A percentile compares a stretch with the other conserved stretches of the same genome.
These are phyloP conservation scores for Chitala chitala DNA, from an alignment of 2,113 vertebrate species.

Conservation along the genomic window DNA sequence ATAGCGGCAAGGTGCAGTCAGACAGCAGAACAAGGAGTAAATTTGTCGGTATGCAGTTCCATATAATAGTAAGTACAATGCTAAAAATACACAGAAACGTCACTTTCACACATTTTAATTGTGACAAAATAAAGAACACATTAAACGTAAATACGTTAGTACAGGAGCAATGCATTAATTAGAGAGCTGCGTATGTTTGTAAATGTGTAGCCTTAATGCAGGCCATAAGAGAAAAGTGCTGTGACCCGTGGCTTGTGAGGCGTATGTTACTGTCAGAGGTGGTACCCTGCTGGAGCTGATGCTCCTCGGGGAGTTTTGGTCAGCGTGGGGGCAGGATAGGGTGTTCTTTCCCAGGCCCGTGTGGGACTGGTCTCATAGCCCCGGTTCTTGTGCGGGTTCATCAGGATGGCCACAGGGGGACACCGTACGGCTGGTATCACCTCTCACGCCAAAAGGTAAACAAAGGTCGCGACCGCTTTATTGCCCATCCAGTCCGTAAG, in stretches of 20 bases:
- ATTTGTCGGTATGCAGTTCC: too few species aligned
- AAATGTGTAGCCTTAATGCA: not conserved
- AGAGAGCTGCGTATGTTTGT: not conserved
- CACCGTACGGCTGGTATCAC: not conserved
- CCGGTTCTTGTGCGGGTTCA: too few species aligned
- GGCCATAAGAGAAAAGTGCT: not conserved
- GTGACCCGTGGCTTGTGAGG: not conserved
- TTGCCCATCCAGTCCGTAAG: not conserved
- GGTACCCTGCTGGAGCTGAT: not conserved
- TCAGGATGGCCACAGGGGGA: not conserved
- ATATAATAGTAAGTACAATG: too few species aligned
- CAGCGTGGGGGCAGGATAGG: not conserved
- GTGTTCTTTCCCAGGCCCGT: not conserved
- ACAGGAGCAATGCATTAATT: not conserved
- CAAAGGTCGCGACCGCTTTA: not conserved
- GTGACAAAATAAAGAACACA: not conserved
- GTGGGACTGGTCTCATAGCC: not conserved
- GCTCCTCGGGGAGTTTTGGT: not conserved
- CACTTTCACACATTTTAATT: too few species aligned
- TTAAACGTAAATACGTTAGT: not conserved
- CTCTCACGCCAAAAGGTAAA: slow-evolving; percentile 1
- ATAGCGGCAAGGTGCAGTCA: too few species aligned
- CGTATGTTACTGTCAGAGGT: slow-evolving; percentile 11
- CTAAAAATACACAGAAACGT: too few species aligned
- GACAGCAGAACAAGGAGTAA: too few species aligned